Base-by-base conservation (phyloP, 2,797 vertebrate species). In the Apogon talboti region DNA sequence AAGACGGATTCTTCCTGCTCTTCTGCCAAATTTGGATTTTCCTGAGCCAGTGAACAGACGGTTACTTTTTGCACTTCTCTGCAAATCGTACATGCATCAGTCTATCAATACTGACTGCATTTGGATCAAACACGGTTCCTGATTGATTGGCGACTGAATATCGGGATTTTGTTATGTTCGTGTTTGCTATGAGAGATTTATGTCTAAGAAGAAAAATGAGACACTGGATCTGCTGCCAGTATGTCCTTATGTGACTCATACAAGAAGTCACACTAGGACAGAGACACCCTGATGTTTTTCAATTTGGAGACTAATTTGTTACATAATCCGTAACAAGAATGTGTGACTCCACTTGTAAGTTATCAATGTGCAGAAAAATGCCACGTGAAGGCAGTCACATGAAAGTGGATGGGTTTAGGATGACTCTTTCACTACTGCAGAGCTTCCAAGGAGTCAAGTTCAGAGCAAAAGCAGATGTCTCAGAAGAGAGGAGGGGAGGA, bases 401-500 rank as follows among this genome's bases (percentile, higher is more conserved):
- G 21, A 3, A 55, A 21, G 2, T 30, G 13, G 37, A 48, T 12
- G n/a, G 42, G 3, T 55, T 16, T 15, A 18, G 28, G 14, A 46
- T 0, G 11, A 42, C 9, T 48, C 46, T 40, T 15, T 11, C 28
- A 6, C 8, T 16, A 38, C 33, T 11, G 44, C 33, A 21, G 15
- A 28, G 3, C 15, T 44, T 69, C 35, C 19, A 57, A 3, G 65
- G 30, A 47, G 67, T 79, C 52, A 63, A 51, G 65, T 74, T 69
- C 71, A 59, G 79, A 85, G 83, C 16, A 24, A 81, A 87, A 75
- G 78, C 85, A 87, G 80, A 77, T 70, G 15, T 68, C 18, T 58
- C 7, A 37, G 45, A 42, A 53, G 78, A 89, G 67, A 68, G 6
- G 44, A 65, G 21, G 35, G 41, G 58, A 72, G 84, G 83, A 83